Base-by-base conservation (phyloP, 2,113 vertebrate genomes). In the Aix galericulata region DNA sequence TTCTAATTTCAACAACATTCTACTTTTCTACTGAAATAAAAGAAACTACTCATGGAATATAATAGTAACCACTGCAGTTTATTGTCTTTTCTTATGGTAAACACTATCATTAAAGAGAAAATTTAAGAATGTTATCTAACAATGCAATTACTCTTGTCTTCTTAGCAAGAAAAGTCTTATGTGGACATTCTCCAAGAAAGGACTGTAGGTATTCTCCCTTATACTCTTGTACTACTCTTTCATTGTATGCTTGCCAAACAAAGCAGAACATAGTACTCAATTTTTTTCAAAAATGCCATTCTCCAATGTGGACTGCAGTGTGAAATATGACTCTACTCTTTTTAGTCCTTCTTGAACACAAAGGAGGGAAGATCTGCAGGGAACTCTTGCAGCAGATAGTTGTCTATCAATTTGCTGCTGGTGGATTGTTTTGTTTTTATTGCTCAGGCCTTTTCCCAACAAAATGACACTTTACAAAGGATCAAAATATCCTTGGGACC, bases 301-400 rank as follows among this genome's bases (percentile, higher is more conserved):
- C 75, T 82, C 56, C 64, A 89, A 0, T 38, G 48, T 44, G 67
- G 46, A 92, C 63, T 81, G 38, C 58, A 81, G 38, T 13, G 13
- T 84, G 56, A 93, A 92, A 92, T 68, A 56, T 2, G 13, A 67
- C 22, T 89, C 26, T 84, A 56, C 40, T 60, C 25, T 38, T 82
- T 76, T 73, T 60, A 91, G 77, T 44, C 58, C 69, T 29, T 31
- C 34, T 72, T 82, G 74, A 84, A 91, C 93, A 95, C 53, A 91
- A 90, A 91, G 44, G 15, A 52, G 56, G 9, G 74, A 92, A 79
- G 42, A 62, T 48, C 71, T 91, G 81, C 34, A 66, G 71, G 46
- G 81, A 84, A 50, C 38, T 76, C 48, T 58, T 73, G 67, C 50
- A 91, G 75, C 55, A 89, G 67, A 55, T 40, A 81, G 84, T 21